These are phyloP conservation scores for Nothocercus julius DNA, from an alignment of 2,113 vertebrate genomes.

Conservation along the genomic window DNA sequence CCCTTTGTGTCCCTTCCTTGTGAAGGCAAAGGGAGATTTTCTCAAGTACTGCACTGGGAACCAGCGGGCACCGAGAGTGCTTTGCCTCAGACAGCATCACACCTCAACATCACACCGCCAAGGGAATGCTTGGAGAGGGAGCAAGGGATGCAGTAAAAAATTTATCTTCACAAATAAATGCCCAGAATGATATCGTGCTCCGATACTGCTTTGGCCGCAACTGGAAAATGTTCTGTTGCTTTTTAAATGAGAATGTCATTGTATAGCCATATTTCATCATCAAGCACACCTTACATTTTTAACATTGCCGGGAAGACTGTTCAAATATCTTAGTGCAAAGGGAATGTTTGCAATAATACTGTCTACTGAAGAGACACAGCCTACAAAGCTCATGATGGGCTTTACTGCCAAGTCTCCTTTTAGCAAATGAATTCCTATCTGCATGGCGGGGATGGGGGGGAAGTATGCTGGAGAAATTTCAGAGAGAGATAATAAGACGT, in stretches of 20 bases:
- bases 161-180: not conserved
- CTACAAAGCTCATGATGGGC: conserved; percentile 12
- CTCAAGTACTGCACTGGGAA: not conserved
- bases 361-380: conserved; percentile 50
- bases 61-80: not conserved
- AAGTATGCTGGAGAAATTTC: conserved; percentile 43
- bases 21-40: not conserved
- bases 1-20: rapidly evolving
- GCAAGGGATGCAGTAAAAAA: not conserved
- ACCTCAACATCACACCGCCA: not conserved
- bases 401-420: conserved; percentile 57
- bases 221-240: not conserved
- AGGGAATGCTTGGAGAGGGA: not conserved
- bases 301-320: conserved; percentile 50
- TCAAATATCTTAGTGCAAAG: conserved; percentile 3
- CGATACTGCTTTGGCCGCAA: not conserved
- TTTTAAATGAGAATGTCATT: conserved; percentile 44
- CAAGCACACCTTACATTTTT: conserved; percentile 43
- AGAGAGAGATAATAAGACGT: conserved; percentile 2
- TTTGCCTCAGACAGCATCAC: not conserved
- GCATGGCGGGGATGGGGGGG: not conserved
- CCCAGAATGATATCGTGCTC: not conserved
- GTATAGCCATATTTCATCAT: conserved; percentile 40
- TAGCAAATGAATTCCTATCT: conserved; percentile 58
- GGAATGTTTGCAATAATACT: conserved; percentile 56